Conservation (phyloP, 2,797 vertebrate genomes). For the Liasis olivaceus region DNA sequence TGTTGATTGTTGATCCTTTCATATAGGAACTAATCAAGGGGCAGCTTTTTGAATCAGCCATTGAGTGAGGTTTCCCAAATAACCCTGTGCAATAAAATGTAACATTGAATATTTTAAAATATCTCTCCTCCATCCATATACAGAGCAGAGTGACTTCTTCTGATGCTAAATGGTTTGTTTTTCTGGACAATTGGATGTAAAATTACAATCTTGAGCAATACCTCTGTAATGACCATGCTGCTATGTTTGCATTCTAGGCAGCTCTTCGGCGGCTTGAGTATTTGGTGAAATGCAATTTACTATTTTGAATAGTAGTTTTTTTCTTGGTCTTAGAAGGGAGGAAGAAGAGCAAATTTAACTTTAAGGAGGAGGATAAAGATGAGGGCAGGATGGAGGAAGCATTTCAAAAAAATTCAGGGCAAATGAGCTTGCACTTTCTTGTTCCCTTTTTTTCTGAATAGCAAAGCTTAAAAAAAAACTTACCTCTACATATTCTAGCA, state of each 20-base stretch:
- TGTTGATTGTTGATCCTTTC: slow-evolving; percentile 6
- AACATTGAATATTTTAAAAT: slow-evolving; percentile 42
- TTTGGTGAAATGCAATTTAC: slow-evolving; percentile 32
- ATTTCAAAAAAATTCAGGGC: not conserved
- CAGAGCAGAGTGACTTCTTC: not conserved
- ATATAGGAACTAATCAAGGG: not conserved
- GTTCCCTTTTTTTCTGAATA: not conserved
- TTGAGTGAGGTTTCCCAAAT: not conserved
- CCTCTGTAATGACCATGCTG: slow-evolving; percentile 48
- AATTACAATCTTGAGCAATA: slow-evolving; percentile 52
- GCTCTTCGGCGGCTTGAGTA: fast-evolving
- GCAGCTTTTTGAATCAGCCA: not conserved
- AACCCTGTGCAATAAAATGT: slow-evolving; percentile 1
- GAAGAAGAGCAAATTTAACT: not conserved
- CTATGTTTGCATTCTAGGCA: not conserved
- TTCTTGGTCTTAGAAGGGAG: not conserved
- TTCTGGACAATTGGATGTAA: slow-evolving; percentile 45
- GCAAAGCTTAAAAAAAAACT: not conserved
- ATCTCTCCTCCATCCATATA: fast-evolving
- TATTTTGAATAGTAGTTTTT: slow-evolving; percentile 6
- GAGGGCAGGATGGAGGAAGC: not conserved
- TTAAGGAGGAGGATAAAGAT: not conserved
- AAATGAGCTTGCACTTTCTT: not conserved
- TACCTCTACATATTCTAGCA: not conserved
- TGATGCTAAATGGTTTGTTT: not conserved